A percentile compares a stretch with the other conserved stretches of the same genome.
Evolutionary conservation across 2,888 invertebrate genomes (phyloP).

Genomic region (Campopleginae sp.): DNA sequence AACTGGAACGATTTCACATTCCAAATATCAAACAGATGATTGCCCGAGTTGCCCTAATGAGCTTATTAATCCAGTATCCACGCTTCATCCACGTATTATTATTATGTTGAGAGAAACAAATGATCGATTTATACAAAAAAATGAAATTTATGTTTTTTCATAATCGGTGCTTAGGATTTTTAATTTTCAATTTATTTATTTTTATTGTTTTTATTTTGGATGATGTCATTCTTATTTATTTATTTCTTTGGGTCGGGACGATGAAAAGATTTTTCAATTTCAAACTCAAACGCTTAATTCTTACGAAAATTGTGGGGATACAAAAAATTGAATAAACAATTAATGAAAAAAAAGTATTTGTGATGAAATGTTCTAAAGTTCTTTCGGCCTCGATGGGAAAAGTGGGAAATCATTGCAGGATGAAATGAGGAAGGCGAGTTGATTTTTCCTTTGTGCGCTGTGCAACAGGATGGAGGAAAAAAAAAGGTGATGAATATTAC

Average conservation of each 20-base stretch:
- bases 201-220: too few relatives aligned
- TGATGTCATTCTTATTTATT: too few relatives aligned
- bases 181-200: too few relatives aligned
- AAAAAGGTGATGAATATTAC: background rate
- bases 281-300: too few relatives aligned
- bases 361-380: background rate
- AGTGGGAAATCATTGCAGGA: background rate
- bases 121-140: background rate
- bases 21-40: background rate
- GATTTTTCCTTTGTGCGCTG: background rate
- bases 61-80: too few relatives aligned
- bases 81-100: background rate
- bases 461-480: background rate
- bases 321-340: background rate
- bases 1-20: constrained; percentile 7
- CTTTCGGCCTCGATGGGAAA: too few relatives aligned
- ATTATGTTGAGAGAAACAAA: background rate
- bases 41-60: background rate
- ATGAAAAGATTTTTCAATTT: too few relatives aligned
- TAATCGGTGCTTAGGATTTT: too few relatives aligned
- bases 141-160: background rate
- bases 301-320: too few relatives aligned
- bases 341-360: background rate
- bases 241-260: too few relatives aligned
- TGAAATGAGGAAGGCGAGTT: background rate